A percentile compares a stretch with the other conserved stretches of the same genome.
These are phyloP conservation scores for mouse (Mus musculus) DNA, from an alignment of 2,113 vertebrate species.

Conservation along the genomic window GRCm39 chr5:106325001-106325500, in stretches of 20 bases:
- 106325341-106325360: slow-evolving; percentile 83
- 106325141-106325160: neutral
- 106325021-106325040: too few relatives aligned
- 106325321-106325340: slow-evolving; percentile 76
- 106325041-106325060: neutral
- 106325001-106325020: too few relatives aligned
- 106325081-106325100: neutral
- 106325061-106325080: neutral
- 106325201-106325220: slow-evolving; percentile 78
- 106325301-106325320: slow-evolving; percentile 79
- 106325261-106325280: slow-evolving; percentile 68
- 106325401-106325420: slow-evolving; percentile 87
- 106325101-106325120: neutral
- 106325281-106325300: slow-evolving; percentile 81
- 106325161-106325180: slow-evolving; percentile 59
- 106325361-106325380: slow-evolving; percentile 73
- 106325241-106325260: slow-evolving; percentile 74
- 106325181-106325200: slow-evolving; percentile 56
- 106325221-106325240: slow-evolving; percentile 81
- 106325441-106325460: slow-evolving; percentile 80
- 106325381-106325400: slow-evolving; percentile 78
- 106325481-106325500: neutral
- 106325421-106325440: slow-evolving; percentile 82
- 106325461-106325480: neutral
- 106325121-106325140: neutral